A percentile compares a stretch with the other conserved stretches of the same genome.
Evolutionary conservation across 2,888 invertebrate species (phyloP).

Genomic region (Cotesia congregata): DNA sequence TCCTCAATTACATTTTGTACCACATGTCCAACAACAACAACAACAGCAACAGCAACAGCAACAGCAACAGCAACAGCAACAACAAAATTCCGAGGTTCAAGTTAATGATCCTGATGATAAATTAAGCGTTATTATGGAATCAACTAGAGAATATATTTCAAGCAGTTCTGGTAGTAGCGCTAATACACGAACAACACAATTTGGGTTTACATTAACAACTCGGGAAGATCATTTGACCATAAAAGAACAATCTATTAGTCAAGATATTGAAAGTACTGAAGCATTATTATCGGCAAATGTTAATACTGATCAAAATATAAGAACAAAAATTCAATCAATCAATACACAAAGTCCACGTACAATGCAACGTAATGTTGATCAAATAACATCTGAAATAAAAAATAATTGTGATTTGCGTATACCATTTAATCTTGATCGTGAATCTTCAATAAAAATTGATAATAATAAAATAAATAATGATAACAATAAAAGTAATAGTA

Average conservation of each 20-base stretch:
- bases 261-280: slow-evolving; percentile 52
- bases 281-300: slow-evolving; percentile 51
- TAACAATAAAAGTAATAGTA: slow-evolving; percentile 29
- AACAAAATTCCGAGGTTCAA: slow-evolving; percentile 26
- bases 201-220: slow-evolving; percentile 57
- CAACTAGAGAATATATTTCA: slow-evolving; percentile 76
- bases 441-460: slow-evolving; percentile 43
- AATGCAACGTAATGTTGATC: slow-evolving; percentile 68
- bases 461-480: slow-evolving; percentile 4
- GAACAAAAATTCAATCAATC: slow-evolving; percentile 65
- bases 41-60: slow-evolving; percentile 13
- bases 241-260: slow-evolving; percentile 57
- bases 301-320: slow-evolving; percentile 64
- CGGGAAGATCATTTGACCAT: slow-evolving; percentile 62
- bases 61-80: slow-evolving; percentile 12
- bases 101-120: slow-evolving; percentile 63
- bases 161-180: slow-evolving; percentile 63
- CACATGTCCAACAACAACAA: neutral
- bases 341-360: slow-evolving; percentile 69
- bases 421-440: slow-evolving; percentile 57
- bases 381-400: slow-evolving; percentile 67
- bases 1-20: slow-evolving; percentile 48
- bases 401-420: slow-evolving; percentile 67
- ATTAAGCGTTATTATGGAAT: slow-evolving; percentile 76
- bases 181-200: slow-evolving; percentile 58